Percentiles rank a stretch among this genome's conserved stretches.
Conservation (phyloP, 2,888 invertebrate species). For the Xestia ashworthii region DNA sequence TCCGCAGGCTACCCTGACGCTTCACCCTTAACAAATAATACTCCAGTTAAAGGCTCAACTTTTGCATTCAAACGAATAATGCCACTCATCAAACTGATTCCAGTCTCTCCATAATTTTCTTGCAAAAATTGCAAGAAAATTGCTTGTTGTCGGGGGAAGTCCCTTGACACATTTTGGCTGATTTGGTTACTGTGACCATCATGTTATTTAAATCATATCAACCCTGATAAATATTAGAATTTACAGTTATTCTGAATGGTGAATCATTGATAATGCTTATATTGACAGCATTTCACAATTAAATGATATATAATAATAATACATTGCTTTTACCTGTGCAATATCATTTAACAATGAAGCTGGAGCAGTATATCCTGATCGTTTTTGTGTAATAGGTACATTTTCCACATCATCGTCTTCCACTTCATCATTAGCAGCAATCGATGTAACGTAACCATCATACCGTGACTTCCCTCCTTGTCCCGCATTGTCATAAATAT, state of each 20-base stretch:
- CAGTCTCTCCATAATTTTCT: no score
- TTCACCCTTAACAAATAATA: no score
- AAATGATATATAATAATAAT: not conserved
- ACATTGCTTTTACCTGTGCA: slow-evolving; percentile 92
- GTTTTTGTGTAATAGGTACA: slow-evolving; percentile 93
- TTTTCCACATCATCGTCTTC: slow-evolving; percentile 98
- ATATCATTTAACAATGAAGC: slow-evolving; percentile 97
- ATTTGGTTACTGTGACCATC: no score
- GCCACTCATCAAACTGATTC: no score
- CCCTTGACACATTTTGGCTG: no score
- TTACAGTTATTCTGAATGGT: not conserved
- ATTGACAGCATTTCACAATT: not conserved
- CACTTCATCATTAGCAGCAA: slow-evolving; percentile 98
- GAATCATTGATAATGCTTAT: not conserved
- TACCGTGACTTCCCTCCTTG: slow-evolving; percentile 94
- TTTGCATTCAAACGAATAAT: no score
- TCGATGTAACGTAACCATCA: slow-evolving; percentile 98
- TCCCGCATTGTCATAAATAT: slow-evolving; percentile 95
- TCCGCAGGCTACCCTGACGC: no score
- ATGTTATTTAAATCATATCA: no score
- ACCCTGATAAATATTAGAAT: not conserved
- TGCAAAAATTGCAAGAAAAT: no score
- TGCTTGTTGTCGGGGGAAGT: no score
- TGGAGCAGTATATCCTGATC: slow-evolving; percentile 96
- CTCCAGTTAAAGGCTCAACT: no score